Evolutionary conservation across 2,113 vertebrate species (phyloP).

Genomic region (Tetrao urogallus): DNA sequence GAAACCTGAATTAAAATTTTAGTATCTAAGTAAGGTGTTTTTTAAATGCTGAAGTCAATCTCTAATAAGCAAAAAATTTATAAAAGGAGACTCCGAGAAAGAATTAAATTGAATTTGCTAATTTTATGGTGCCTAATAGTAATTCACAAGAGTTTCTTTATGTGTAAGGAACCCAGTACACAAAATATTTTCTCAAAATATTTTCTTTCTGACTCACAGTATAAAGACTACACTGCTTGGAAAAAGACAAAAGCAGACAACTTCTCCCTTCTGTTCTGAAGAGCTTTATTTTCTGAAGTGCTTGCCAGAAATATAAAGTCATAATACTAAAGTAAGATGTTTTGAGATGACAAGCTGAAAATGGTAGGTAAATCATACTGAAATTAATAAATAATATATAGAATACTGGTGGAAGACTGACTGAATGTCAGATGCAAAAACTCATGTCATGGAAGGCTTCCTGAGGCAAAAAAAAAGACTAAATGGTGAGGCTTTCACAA

Average conservation of each 20-base stretch:
- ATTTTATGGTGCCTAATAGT: background rate
- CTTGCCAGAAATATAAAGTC: background rate
- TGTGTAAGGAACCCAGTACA: background rate
- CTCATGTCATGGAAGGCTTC: background rate
- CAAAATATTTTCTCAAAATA: background rate
- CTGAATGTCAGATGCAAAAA: background rate
- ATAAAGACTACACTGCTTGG: background rate
- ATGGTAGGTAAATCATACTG: background rate
- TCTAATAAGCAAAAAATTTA: background rate
- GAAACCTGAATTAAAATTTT: background rate
- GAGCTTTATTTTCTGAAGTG: background rate
- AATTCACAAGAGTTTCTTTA: background rate
- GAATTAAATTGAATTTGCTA: background rate
- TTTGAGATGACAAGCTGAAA: background rate
- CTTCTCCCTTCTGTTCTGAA: background rate
- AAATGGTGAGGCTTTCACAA: background rate
- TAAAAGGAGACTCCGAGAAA: background rate
- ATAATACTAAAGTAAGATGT: background rate
- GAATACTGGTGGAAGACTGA: background rate
- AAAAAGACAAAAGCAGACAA: background rate
- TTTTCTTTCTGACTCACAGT: background rate
- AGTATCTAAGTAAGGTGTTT: background rate
- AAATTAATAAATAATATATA: background rate
- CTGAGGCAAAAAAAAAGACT: background rate
- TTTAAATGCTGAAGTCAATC: background rate